Conservation (phyloP, 2,888 invertebrate genomes). For the Drosophila rellima region DNA sequence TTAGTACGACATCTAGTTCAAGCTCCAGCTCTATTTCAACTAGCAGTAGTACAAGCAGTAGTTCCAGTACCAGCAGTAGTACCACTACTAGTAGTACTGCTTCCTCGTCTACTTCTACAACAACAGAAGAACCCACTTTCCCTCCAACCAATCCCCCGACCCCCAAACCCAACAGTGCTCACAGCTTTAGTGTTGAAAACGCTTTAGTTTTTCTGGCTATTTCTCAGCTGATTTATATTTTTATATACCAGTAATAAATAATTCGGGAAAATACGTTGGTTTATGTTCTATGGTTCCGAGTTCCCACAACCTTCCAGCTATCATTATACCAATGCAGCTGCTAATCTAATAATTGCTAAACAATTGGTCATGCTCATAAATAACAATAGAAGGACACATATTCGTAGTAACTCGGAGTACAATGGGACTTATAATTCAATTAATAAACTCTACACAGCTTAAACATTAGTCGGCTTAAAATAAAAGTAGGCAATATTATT, state of each 20-base stretch:
- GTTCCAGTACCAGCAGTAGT: slow-evolving; percentile 4
- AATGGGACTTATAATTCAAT: not conserved
- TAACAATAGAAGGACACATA: slow-evolving; percentile 15
- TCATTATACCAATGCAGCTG: slow-evolving; percentile 21
- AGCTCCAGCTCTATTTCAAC: slow-evolving; percentile 12
- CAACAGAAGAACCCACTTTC: slow-evolving; percentile 26
- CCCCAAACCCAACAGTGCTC: slow-evolving; percentile 29
- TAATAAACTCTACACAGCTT: not conserved
- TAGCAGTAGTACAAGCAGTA: slow-evolving; percentile 3
- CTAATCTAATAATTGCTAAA: slow-evolving; percentile 50
- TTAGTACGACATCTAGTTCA: slow-evolving; percentile 17
- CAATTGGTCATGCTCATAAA: slow-evolving; percentile 44
- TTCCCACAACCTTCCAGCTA: slow-evolving; percentile 33
- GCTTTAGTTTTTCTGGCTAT: slow-evolving; percentile 31
- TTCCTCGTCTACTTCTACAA: slow-evolving; percentile 11
- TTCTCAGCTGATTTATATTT: slow-evolving; percentile 34
- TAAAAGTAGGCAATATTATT: not conserved
- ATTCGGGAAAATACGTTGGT: slow-evolving; percentile 18
- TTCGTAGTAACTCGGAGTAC: not conserved
- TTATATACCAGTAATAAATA: slow-evolving; percentile 48
- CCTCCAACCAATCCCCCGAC: slow-evolving; percentile 34
- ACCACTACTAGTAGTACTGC: slow-evolving; percentile 1
- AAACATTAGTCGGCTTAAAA: not conserved
- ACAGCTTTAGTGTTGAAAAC: slow-evolving; percentile 15
- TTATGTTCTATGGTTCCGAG: not conserved